These are phyloP conservation scores for Noturus placidus DNA, from an alignment of 2,113 vertebrate species.

Conservation along the genomic window DNA sequence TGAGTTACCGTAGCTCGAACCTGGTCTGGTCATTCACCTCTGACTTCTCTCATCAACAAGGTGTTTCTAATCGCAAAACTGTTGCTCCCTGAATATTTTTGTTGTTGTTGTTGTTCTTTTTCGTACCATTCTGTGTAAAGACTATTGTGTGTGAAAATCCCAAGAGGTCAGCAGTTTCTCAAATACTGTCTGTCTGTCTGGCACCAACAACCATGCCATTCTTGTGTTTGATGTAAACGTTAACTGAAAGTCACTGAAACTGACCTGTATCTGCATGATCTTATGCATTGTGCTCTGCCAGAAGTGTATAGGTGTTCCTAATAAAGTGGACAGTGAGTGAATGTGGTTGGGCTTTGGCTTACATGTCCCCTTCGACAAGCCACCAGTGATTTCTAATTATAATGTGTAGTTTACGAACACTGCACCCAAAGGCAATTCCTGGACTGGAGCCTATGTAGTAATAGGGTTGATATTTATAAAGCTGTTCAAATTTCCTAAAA, in stretches of 20 bases:
- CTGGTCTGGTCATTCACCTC: neutral
- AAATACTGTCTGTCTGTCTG: neutral
- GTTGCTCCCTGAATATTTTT: neutral
- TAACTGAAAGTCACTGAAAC: neutral
- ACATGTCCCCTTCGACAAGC: neutral
- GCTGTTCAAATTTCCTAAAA: neutral
- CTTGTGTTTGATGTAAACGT: neutral
- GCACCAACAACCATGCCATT: neutral
- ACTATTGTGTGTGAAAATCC: neutral
- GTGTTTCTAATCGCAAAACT: neutral
- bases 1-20: neutral
- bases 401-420: neutral
- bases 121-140: neutral
- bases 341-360: neutral
- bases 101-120: neutral
- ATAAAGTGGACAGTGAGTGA: neutral
- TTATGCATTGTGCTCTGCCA: neutral
- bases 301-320: neutral
- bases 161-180: neutral
- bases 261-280: too few relatives aligned
- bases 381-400: neutral
- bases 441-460: neutral
- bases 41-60: neutral
- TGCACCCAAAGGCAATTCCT: neutral
- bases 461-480: neutral